Percentiles rank a stretch among this genome's conserved stretches.
phyloP scores from a whole-genome alignment of 2,888 invertebrate genomes.

The Tipula lateralis region DNA sequence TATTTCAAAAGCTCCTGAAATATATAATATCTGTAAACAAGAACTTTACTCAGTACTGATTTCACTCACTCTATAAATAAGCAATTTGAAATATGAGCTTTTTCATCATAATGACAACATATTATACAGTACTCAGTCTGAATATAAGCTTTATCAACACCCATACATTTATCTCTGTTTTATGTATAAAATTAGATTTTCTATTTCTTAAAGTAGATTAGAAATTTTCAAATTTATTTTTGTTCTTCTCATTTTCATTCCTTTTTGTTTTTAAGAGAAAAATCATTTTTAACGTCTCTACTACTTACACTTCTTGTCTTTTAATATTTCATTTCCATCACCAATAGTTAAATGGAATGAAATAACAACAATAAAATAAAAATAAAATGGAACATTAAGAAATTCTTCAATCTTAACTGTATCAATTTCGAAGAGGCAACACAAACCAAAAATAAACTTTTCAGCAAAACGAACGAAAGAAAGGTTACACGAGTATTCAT shows the following conservation, averaged over 20 bases:
- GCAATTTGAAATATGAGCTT: not conserved
- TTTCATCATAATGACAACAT: not conserved
- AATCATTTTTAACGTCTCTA: not conserved
- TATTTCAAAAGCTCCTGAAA: not conserved
- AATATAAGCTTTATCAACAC: constrained; percentile 2
- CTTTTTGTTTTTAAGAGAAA: not conserved
- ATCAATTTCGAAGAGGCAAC: not conserved
- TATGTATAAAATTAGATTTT: not conserved
- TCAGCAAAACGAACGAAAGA: not conserved
- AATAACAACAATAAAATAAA: not conserved
- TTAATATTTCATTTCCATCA: not conserved
- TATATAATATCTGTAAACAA: not conserved
- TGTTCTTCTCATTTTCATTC: not conserved
- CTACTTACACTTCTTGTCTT: not conserved
- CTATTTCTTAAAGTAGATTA: not conserved
- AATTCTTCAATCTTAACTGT: not conserved
- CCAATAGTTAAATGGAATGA: not conserved
- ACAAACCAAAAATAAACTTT: not conserved
- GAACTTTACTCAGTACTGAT: too few species aligned
- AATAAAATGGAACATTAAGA: not conserved
- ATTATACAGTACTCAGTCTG: not conserved
- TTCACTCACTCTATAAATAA: not conserved
- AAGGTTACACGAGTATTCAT: not conserved
- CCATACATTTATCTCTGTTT: not conserved
- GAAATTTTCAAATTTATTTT: not conserved